These are phyloP conservation scores for Opisthograptis luteolata DNA, from an alignment of 2,888 invertebrate species.

Conservation along the genomic window DNA sequence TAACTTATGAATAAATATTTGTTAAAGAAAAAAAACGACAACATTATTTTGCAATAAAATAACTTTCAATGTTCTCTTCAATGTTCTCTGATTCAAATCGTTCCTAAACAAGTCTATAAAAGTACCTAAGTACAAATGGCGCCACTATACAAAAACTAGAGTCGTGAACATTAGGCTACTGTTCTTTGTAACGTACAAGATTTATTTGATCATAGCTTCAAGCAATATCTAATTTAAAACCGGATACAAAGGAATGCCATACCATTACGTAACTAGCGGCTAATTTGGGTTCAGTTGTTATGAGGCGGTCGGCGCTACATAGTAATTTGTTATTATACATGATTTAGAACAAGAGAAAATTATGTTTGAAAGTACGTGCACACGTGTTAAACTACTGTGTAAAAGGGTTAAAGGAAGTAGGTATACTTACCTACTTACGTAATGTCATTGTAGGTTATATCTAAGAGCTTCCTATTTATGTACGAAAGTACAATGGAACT, in stretches of 20 bases:
- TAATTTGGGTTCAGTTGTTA: conserved; percentile 14
- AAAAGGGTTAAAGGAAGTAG: background rate
- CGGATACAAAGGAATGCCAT: conserved; percentile 19
- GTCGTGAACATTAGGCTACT: conserved; percentile 12
- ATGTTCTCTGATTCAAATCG: background rate
- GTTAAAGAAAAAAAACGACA: too few relatives aligned
- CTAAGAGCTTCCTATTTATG: too few relatives aligned
- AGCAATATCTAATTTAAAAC: conserved; percentile 17
- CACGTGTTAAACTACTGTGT: background rate
- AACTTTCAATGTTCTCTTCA: too few relatives aligned
- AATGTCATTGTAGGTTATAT: background rate
- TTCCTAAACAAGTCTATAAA: background rate
- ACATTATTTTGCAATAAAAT: too few relatives aligned
- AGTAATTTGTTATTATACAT: conserved; percentile 11
- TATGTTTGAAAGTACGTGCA: background rate
- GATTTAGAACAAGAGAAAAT: background rate
- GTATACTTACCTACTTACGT: background rate
- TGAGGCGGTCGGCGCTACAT: conserved; percentile 23
- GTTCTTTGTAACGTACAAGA: conserved; percentile 7
- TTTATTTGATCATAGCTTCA: conserved; percentile 11
- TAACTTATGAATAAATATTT: too few relatives aligned
- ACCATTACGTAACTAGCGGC: conserved; percentile 9
- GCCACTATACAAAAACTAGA: background rate
- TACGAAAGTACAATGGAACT: too few relatives aligned
- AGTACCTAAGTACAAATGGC: background rate